Evolutionary conservation across 2,888 invertebrate genomes (phyloP), one percentile per base, ranked within the genome.

Genomic region (Aphidoletes aphidimyza): DNA sequence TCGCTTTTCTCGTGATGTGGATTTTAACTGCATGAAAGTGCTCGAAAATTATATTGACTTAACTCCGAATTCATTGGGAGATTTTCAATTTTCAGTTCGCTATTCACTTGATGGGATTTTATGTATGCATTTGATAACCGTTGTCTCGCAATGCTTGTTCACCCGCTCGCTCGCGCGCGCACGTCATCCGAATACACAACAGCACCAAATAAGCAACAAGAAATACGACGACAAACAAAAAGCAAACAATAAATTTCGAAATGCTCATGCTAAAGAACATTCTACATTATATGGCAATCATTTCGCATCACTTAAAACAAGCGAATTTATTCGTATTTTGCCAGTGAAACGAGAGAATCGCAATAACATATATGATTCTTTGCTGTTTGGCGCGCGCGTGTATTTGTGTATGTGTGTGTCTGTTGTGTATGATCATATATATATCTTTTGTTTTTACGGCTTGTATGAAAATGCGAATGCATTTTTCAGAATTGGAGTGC

Each of bases 241-340:
- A 69, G 69, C 69, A 69, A 69, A 69, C 69, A 69, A 69, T 69
- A 69, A 30, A 69, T 69, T 69, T n/a, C 34, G 14, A 69, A 69
- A 69, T 69, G 69, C 54, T 47, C 69, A 69, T 69, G 14, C 69
- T 69, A 26, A 69, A 30, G 34, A 69, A 69, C 69, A 69, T 69
- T 17, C 69, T n/a, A 69, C 69, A 69, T 69, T 69, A 30, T 69
- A 69, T 69, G 30, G 69, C 69, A 69, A 69, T 69, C 69, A 69
- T 69, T 69, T 34, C 69, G 69, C 69, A 69, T 69, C 69, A 69
- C 69, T 69, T 69, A 69, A 69, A 69, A 69, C 69, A 69, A 69
- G 69, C 34, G 69, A 69, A 69, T 69, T 69, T 69, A 69, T 69
- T 69, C 34, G 69, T 30, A 8, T 54, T 14, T 69, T 17, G 8